phyloP scores from a whole-genome alignment of 2,113 vertebrate genomes.

The Acinonyx jubatus region DNA sequence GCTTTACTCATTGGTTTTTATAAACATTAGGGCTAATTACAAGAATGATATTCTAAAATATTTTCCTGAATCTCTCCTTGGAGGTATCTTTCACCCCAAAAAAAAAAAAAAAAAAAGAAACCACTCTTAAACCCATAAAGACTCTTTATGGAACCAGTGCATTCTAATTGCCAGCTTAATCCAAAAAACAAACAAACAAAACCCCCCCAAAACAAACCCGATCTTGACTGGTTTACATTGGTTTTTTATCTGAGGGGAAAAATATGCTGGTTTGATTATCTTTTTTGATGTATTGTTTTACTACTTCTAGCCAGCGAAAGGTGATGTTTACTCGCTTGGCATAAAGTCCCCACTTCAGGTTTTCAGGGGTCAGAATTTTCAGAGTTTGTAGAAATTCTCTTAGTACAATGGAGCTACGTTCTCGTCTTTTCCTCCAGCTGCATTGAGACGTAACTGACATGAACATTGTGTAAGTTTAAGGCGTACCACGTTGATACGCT shows the following conservation, averaged over 20 bases:
- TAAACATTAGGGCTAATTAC: conserved; percentile 57
- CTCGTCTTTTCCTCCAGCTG: background rate
- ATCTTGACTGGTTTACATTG: background rate
- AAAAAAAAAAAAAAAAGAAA: too few relatives aligned
- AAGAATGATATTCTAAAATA: conserved; percentile 7
- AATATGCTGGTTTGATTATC: background rate
- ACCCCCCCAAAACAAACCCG: too few relatives aligned
- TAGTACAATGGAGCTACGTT: background rate
- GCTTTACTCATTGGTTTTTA: background rate
- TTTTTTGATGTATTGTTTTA: background rate
- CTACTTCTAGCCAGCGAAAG: background rate
- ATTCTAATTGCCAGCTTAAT: background rate
- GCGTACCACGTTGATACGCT: background rate
- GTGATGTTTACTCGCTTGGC: background rate
- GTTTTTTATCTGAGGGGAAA: background rate
- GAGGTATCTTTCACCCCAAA: background rate
- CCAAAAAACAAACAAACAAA: background rate
- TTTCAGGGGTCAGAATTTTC: background rate
- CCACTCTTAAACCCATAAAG: background rate
- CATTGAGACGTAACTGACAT: background rate
- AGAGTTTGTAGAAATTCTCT: conserved; percentile 20
- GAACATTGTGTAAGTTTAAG: background rate
- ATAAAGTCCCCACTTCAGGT: background rate
- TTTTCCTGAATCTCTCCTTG: background rate
- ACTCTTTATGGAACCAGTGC: background rate